phyloP scores from a whole-genome alignment of 2,888 invertebrate species.

The Andrena minutula region DNA sequence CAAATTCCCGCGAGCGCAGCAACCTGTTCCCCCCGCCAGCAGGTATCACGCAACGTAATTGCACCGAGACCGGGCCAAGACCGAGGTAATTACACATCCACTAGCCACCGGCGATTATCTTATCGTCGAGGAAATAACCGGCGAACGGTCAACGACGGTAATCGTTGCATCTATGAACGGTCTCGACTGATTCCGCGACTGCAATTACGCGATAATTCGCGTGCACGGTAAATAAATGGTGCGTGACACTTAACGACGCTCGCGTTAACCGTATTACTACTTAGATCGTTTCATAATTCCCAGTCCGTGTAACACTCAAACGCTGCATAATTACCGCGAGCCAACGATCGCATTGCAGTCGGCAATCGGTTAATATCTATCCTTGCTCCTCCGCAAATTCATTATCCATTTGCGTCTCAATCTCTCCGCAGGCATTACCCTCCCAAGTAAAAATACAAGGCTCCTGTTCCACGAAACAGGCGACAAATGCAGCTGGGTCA shows the following conservation, averaged over 20 bases:
- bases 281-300: background rate
- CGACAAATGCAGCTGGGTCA: background rate
- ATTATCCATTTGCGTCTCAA: too few relatives aligned
- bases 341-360: background rate
- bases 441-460: too few relatives aligned
- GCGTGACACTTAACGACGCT: slow-evolving; percentile 7
- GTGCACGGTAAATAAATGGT: background rate
- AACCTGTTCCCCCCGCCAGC: slow-evolving; percentile 49
- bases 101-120: slow-evolving; percentile 49
- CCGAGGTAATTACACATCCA: slow-evolving; percentile 57
- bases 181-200: slow-evolving; percentile 22
- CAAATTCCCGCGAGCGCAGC: slow-evolving; percentile 15
- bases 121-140: slow-evolving; percentile 38
- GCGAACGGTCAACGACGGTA: slow-evolving; percentile 2
- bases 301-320: background rate
- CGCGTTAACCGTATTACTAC: slow-evolving; percentile 4
- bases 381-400: too few relatives aligned
- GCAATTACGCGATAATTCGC: slow-evolving; percentile 37
- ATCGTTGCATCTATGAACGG: slow-evolving; percentile 25
- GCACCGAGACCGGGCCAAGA: slow-evolving; percentile 38
- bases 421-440: too few relatives aligned
- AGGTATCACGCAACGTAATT: slow-evolving; percentile 59
- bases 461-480: background rate
- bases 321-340: background rate
- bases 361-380: too few relatives aligned